phyloP scores from a whole-genome alignment of 2,113 vertebrate species.

The Hemiscyllium ocellatum region DNA sequence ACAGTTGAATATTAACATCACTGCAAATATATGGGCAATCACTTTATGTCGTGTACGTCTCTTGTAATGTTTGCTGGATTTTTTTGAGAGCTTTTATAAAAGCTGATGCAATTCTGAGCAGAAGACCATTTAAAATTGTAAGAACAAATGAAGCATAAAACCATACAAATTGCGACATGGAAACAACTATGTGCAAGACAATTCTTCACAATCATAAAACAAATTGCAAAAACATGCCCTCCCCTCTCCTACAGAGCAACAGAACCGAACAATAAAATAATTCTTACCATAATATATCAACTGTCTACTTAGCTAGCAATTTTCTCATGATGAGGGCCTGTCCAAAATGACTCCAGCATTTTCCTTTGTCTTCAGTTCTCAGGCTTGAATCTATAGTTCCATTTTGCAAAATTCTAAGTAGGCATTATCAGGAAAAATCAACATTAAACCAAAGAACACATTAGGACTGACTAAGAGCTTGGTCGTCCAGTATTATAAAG shows the following conservation, averaged over 20 bases:
- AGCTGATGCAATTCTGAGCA: not conserved
- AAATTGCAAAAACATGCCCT: not conserved
- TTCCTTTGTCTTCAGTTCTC: not conserved
- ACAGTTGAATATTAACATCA: not conserved
- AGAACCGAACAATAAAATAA: not conserved
- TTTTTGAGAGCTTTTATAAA: not conserved
- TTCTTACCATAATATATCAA: not conserved
- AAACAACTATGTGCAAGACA: not conserved
- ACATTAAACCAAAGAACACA: not conserved
- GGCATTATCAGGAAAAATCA: not conserved
- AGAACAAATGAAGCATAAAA: conserved; percentile 6
- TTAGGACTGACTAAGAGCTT: not conserved
- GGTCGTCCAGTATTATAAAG: not conserved
- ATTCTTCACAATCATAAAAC: not conserved
- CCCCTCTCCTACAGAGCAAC: conserved; percentile 1
- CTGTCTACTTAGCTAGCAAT: not conserved
- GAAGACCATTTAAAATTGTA: conserved; percentile 1
- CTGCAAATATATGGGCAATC: not conserved
- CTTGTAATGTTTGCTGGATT: not conserved
- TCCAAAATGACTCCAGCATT: not conserved
- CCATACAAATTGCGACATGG: not conserved
- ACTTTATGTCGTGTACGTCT: not conserved
- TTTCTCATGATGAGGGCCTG: not conserved
- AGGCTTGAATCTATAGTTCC: not conserved
- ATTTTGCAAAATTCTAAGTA: not conserved